Conservation (phyloP, 2,797 vertebrate genomes). For the Epinephelus awoara region DNA sequence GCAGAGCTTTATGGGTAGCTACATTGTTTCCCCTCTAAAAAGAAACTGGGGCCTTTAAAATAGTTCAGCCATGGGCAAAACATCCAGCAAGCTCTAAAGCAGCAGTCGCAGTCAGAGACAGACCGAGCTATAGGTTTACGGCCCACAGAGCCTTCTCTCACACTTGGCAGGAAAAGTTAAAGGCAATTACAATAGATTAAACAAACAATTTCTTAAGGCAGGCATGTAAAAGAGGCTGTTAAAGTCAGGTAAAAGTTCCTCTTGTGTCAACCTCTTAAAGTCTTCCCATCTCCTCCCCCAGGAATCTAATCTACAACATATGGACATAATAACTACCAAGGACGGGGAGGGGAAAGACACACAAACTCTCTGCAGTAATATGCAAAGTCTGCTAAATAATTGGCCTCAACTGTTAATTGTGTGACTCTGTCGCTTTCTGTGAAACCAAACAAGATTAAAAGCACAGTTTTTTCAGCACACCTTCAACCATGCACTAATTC, state of each 20-base stretch:
- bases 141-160: conserved; percentile 46
- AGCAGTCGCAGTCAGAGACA: conserved; percentile 33
- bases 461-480: conserved; percentile 13
- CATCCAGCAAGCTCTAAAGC: conserved; percentile 30
- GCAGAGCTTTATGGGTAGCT: conserved; percentile 5
- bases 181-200: conserved; percentile 70
- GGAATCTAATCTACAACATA: conserved; percentile 69
- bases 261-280: conserved; percentile 65
- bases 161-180: conserved; percentile 60
- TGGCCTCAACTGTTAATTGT: conserved; percentile 21
- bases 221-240: conserved; percentile 65
- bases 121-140: conserved; percentile 40
- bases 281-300: conserved; percentile 45
- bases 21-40: conserved; percentile 21
- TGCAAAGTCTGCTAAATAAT: conserved; percentile 44
- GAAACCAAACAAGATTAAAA: conserved; percentile 33
- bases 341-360: conserved; percentile 39
- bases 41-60: conserved; percentile 27
- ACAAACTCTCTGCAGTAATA: conserved; percentile 33
- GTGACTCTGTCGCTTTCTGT: conserved; percentile 12
- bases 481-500: not conserved
- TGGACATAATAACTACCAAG: conserved; percentile 57
- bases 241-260: conserved; percentile 69
- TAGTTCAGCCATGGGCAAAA: conserved; percentile 32
- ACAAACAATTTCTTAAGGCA: conserved; percentile 67